Conservation (phyloP, 1,140 invertebrate genomes). For the Agraylea sexmaculata region DNA sequence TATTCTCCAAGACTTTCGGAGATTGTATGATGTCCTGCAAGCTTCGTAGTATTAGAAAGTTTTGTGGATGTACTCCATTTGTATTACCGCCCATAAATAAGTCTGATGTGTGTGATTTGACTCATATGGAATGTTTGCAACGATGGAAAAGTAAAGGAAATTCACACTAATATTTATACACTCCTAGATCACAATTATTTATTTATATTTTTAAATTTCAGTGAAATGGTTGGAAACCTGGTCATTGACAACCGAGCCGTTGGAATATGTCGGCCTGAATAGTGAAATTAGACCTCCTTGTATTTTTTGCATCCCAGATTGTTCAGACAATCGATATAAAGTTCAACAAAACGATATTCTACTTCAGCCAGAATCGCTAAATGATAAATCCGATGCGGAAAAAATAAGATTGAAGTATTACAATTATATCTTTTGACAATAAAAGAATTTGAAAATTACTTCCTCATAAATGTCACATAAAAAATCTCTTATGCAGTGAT, state of each 20-base stretch:
- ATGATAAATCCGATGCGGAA: conserved; percentile 11
- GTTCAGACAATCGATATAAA: conserved; percentile 13
- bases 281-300: conserved; percentile 13
- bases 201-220: background rate
- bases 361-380: conserved; percentile 15
- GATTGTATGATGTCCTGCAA: conserved; percentile 44
- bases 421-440: too few species aligned
- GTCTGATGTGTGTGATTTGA: conserved; percentile 33
- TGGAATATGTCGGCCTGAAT: conserved; percentile 8
- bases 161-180: too few species aligned
- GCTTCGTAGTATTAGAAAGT: conserved; percentile 34
- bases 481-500: too few species aligned
- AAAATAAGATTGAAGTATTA: conserved; percentile 17
- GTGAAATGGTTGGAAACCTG: conserved; percentile 14
- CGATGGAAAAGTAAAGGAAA: conserved; percentile 17
- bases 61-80: conserved; percentile 44
- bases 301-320: conserved; percentile 12
- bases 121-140: conserved; percentile 29
- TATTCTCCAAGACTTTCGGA: conserved; percentile 23
- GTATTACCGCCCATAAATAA: conserved; percentile 35
- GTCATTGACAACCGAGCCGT: conserved; percentile 11
- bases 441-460: background rate
- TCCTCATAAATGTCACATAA: background rate
- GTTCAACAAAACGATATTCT: conserved; percentile 6
- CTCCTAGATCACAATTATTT: background rate